Conservation (phyloP, 2,888 invertebrate species). For the Orthonevra nobilis region DNA sequence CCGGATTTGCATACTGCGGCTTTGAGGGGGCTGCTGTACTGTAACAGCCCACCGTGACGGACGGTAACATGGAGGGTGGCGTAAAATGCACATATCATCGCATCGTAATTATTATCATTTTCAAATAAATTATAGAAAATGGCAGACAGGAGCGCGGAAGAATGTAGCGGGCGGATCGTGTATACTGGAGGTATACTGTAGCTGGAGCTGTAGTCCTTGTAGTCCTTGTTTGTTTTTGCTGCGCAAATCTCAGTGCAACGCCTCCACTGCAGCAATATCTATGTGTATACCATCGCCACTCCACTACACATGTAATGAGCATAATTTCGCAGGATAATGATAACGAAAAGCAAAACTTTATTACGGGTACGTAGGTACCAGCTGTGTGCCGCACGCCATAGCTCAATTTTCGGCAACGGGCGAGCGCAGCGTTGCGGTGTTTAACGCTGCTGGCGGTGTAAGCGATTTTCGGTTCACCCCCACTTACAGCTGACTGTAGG, state of each 20-base stretch:
- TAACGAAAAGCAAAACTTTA: conserved; percentile 69
- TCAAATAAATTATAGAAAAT: conserved; percentile 70
- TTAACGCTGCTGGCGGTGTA: conserved; percentile 10
- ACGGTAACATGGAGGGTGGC: conserved; percentile 19
- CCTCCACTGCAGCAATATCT: conserved; percentile 28
- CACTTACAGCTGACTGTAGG: background rate
- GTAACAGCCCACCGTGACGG: conserved; percentile 24
- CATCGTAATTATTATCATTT: conserved; percentile 70
- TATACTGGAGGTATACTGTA: too few relatives aligned
- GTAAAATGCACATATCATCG: conserved; percentile 66
- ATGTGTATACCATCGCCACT: too few relatives aligned
- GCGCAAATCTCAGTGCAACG: conserved; percentile 59
- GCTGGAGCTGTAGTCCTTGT: too few relatives aligned
- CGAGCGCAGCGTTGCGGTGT: conserved; percentile 3
- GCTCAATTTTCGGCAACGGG: conserved; percentile 53
- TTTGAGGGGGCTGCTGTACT: conserved; percentile 47
- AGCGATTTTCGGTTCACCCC: conserved; percentile 54
- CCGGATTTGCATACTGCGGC: conserved; percentile 69
- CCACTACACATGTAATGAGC: conserved; percentile 64
- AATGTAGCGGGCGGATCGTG: conserved; percentile 31
- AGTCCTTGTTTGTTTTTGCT: conserved; percentile 48
- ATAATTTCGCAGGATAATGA: conserved; percentile 67
- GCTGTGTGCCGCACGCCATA: conserved; percentile 68
- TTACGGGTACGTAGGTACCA: conserved; percentile 65
- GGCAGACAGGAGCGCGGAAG: conserved; percentile 46